phyloP scores from a whole-genome alignment of 2,888 invertebrate species.

The Caenorhabditis angaria region DNA sequence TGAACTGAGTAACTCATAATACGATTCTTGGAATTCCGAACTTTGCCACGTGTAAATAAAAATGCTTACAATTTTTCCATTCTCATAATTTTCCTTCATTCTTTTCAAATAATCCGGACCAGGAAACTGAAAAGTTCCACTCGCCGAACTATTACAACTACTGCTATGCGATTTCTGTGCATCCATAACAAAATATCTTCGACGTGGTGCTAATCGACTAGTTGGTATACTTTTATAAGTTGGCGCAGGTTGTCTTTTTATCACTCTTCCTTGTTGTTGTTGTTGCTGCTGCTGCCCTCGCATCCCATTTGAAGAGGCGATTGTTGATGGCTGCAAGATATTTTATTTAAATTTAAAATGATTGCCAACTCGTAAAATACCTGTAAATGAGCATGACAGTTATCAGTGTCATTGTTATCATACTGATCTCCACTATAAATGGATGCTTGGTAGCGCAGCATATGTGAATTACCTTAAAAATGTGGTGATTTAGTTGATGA shows the following conservation, averaged over 20 bases:
- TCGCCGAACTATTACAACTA: slow-evolving; percentile 15
- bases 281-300: slow-evolving; percentile 25
- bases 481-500: neutral
- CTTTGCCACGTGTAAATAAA: no score
- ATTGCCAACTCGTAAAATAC: neutral
- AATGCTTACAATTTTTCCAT: slow-evolving; percentile 34
- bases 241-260: slow-evolving; percentile 26
- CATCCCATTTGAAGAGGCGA: slow-evolving; percentile 37
- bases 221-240: slow-evolving; percentile 27
- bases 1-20: no score
- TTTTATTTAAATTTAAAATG: neutral
- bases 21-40: no score
- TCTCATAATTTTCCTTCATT: slow-evolving; percentile 46
- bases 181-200: slow-evolving; percentile 30
- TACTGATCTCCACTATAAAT: slow-evolving; percentile 12
- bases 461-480: slow-evolving; percentile 41
- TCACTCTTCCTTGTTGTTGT: slow-evolving; percentile 28
- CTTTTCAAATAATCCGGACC: slow-evolving; percentile 39
- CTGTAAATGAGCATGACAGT: slow-evolving; percentile 8
- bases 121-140: slow-evolving; percentile 24
- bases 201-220: slow-evolving; percentile 37
- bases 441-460: slow-evolving; percentile 50
- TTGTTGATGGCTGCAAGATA: slow-evolving; percentile 32
- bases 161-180: slow-evolving; percentile 32
- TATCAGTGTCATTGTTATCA: neutral